Evolutionary conservation across 1,140 invertebrate genomes (phyloP).

Genomic region (Drosophila teissieri): DNA sequence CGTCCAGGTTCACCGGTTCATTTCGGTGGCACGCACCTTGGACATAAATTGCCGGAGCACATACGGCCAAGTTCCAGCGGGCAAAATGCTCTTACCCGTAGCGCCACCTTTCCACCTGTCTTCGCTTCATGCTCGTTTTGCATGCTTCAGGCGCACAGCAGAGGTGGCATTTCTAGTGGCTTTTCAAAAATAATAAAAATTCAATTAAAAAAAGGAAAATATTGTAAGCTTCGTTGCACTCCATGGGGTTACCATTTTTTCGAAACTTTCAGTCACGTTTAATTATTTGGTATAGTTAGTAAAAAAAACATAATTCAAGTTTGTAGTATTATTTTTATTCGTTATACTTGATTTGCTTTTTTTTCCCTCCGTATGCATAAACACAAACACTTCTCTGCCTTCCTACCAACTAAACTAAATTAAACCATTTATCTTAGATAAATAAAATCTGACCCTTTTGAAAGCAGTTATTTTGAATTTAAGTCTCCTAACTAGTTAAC

Average conservation of each 20-base stretch:
- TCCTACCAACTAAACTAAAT: too few relatives aligned
- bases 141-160: slow-evolving; percentile 19
- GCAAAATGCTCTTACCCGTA: slow-evolving; percentile 22
- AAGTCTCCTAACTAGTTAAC: not conserved
- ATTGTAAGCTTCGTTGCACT: not conserved
- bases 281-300: too few relatives aligned
- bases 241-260: too few relatives aligned
- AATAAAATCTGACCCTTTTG: too few relatives aligned
- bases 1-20: slow-evolving; percentile 51
- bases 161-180: not conserved
- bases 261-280: too few relatives aligned
- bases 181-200: not conserved
- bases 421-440: too few relatives aligned
- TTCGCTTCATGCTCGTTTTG: slow-evolving; percentile 36
- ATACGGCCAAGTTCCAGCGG: slow-evolving; percentile 43
- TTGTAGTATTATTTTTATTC: too few relatives aligned
- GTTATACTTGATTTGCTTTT: too few relatives aligned
- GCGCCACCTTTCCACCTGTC: slow-evolving; percentile 20
- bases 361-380: too few relatives aligned
- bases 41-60: slow-evolving; percentile 53
- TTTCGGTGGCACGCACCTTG: slow-evolving; percentile 57
- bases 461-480: too few relatives aligned
- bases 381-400: too few relatives aligned
- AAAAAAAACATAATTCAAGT: too few relatives aligned
- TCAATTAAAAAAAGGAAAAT: not conserved